Conservation (phyloP, 2,888 invertebrate species). For the Parochlus steinenii region DNA sequence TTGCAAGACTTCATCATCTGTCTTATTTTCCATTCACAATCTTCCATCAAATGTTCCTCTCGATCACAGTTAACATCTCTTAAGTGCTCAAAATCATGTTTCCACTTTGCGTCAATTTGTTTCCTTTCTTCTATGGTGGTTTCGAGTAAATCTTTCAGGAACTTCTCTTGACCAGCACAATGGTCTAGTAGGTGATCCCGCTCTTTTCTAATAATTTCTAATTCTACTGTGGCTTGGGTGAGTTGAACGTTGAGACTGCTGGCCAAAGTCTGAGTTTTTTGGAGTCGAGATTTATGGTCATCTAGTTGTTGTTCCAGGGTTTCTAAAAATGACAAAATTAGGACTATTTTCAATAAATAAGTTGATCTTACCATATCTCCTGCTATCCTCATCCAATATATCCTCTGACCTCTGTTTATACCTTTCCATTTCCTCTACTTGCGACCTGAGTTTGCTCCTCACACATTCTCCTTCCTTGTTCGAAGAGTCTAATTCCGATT, state of each 20-base stretch:
- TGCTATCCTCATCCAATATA: conserved; percentile 26
- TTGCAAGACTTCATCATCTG: conserved; percentile 57
- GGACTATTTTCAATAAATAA: too few relatives aligned
- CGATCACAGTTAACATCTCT: conserved; percentile 42
- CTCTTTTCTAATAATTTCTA: conserved; percentile 32
- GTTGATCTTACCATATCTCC: conserved; percentile 24
- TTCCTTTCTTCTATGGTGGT: conserved; percentile 39
- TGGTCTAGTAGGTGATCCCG: conserved; percentile 30
- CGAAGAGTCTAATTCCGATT: conserved; percentile 27
- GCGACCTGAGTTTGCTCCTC: conserved; percentile 24
- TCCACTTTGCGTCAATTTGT: conserved; percentile 40
- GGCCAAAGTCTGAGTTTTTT: conserved; percentile 31
- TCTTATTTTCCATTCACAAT: conserved; percentile 72
- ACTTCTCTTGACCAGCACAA: conserved; percentile 33
- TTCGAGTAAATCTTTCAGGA: conserved; percentile 37
- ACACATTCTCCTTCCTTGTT: conserved; percentile 29
- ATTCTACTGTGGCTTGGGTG: conserved; percentile 25
- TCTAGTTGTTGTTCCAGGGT: conserved; percentile 32
- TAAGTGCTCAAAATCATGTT: conserved; percentile 43
- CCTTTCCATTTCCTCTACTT: conserved; percentile 27
- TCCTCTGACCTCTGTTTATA: conserved; percentile 26
- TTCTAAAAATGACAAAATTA: conserved; percentile 20
- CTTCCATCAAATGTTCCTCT: conserved; percentile 55
- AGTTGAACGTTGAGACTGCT: conserved; percentile 25
- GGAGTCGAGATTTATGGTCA: conserved; percentile 33